Percentiles rank a stretch among this genome's conserved stretches.
phyloP scores from a whole-genome alignment of 2,888 invertebrate genomes.

The Chironomus tentans region DNA sequence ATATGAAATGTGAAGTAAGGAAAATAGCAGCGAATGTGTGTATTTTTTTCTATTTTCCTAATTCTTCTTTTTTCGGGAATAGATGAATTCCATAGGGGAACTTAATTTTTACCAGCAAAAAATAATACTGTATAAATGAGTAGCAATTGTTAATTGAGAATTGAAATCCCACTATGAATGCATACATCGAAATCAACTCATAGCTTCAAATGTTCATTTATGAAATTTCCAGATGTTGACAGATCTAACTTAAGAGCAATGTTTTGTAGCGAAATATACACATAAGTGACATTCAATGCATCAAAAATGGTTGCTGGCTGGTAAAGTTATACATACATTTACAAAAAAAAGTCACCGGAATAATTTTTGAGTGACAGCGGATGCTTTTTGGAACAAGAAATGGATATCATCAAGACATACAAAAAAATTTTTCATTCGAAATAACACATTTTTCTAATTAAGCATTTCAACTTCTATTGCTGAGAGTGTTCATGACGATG shows the following conservation, averaged over 20 bases:
- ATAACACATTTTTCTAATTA: constrained; percentile 26
- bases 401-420: background rate
- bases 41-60: background rate
- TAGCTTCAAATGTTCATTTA: background rate
- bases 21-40: background rate
- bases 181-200: background rate
- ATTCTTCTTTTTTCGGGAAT: background rate
- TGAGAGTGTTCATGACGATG: background rate
- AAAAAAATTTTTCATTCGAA: background rate
- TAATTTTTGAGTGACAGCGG: constrained; percentile 22
- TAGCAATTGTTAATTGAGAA: constrained; percentile 18
- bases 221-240: constrained; percentile 23
- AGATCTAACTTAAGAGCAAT: background rate
- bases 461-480: background rate
- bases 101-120: constrained; percentile 13
- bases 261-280: background rate
- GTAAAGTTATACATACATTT: background rate
- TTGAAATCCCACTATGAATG: constrained; percentile 7
- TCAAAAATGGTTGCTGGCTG: background rate
- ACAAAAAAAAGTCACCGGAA: background rate
- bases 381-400: constrained; percentile 8
- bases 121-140: background rate
- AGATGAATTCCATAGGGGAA: constrained; percentile 9
- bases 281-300: background rate
- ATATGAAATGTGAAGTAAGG: background rate